phyloP scores from a whole-genome alignment of 2,113 vertebrate genomes.

The Morone chrysops region DNA sequence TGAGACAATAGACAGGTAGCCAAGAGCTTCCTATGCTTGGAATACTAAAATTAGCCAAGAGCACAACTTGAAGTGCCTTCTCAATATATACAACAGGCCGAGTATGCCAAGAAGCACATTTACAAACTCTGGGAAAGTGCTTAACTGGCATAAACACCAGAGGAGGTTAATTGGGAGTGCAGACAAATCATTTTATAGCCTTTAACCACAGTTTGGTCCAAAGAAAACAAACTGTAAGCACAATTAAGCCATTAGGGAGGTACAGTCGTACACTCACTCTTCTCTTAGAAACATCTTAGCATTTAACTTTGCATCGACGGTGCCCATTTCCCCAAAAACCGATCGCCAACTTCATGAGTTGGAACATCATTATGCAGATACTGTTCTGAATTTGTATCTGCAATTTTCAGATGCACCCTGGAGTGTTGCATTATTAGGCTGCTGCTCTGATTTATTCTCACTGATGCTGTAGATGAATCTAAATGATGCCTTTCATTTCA shows the following conservation, averaged over 20 bases:
- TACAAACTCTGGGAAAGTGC: slow-evolving; percentile 48
- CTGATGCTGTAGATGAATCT: slow-evolving; percentile 75
- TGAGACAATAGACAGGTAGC: slow-evolving; percentile 23
- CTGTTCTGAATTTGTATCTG: slow-evolving; percentile 75
- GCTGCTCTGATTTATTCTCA: slow-evolving; percentile 68
- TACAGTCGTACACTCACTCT: neutral
- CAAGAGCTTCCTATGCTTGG: neutral
- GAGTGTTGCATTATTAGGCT: slow-evolving; percentile 59
- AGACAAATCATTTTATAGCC: slow-evolving; percentile 51
- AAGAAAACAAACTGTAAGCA: slow-evolving; percentile 33
- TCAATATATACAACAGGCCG: slow-evolving; percentile 1
- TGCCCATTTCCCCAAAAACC: slow-evolving; percentile 26
- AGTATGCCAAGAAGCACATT: slow-evolving; percentile 36
- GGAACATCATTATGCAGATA: slow-evolving; percentile 50
- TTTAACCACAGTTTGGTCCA: slow-evolving; percentile 38
- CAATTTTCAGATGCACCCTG: slow-evolving; percentile 59
- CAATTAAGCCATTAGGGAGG: slow-evolving; percentile 21
- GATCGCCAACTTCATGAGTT: slow-evolving; percentile 49
- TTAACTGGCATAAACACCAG: slow-evolving; percentile 43
- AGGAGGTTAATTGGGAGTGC: slow-evolving; percentile 40
- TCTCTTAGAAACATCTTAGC: slow-evolving; percentile 16
- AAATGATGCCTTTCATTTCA: slow-evolving; percentile 80
- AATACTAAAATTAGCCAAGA: slow-evolving; percentile 21
- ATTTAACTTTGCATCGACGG: slow-evolving; percentile 14
- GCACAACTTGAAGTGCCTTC: slow-evolving; percentile 17